Evolutionary conservation across 2,797 vertebrate genomes (phyloP).

Genomic region (Discoglossus pictus): DNA sequence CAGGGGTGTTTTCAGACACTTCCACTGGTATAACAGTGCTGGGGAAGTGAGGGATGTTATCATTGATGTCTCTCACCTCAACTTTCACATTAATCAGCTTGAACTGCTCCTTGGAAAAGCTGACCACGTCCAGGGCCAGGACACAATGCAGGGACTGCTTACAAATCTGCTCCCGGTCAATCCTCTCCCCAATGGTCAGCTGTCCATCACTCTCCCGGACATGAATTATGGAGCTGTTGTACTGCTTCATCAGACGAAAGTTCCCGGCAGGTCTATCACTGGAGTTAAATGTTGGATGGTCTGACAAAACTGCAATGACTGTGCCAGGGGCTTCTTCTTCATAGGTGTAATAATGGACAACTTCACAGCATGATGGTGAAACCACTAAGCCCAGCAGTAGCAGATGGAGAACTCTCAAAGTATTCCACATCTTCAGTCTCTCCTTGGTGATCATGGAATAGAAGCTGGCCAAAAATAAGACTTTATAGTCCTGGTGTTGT

Average conservation of each 20-base stretch:
- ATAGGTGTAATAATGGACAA: slow-evolving; percentile 66
- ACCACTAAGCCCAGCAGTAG: slow-evolving; percentile 56
- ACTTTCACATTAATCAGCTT: slow-evolving; percentile 79
- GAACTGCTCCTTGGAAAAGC: slow-evolving; percentile 73
- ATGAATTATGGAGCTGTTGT: slow-evolving; percentile 65
- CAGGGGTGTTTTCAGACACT: slow-evolving; percentile 67
- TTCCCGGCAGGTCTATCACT: slow-evolving; percentile 61
- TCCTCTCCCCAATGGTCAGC: slow-evolving; percentile 62
- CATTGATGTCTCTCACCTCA: slow-evolving; percentile 79
- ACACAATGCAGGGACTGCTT: slow-evolving; percentile 66
- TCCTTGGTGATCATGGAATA: not conserved
- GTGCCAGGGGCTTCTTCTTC: slow-evolving; percentile 70
- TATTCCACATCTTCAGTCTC: slow-evolving; percentile 15
- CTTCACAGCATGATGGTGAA: slow-evolving; percentile 55
- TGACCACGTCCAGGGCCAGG: slow-evolving; percentile 73
- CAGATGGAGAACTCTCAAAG: not conserved
- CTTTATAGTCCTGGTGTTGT: not conserved
- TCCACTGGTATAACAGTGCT: slow-evolving; percentile 69
- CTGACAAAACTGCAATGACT: slow-evolving; percentile 66
- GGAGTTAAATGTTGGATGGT: slow-evolving; percentile 67
- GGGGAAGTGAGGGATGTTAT: slow-evolving; percentile 70
- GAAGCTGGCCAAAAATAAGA: slow-evolving; percentile 17
- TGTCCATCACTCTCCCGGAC: slow-evolving; percentile 67
- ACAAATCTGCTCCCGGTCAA: slow-evolving; percentile 70
- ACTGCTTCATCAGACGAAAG: slow-evolving; percentile 71